A percentile compares a stretch with the other conserved stretches of the same genome.
These are phyloP conservation scores for Epinotia brunnichana DNA, from an alignment of 2,888 invertebrate genomes.

Conservation along the genomic window DNA sequence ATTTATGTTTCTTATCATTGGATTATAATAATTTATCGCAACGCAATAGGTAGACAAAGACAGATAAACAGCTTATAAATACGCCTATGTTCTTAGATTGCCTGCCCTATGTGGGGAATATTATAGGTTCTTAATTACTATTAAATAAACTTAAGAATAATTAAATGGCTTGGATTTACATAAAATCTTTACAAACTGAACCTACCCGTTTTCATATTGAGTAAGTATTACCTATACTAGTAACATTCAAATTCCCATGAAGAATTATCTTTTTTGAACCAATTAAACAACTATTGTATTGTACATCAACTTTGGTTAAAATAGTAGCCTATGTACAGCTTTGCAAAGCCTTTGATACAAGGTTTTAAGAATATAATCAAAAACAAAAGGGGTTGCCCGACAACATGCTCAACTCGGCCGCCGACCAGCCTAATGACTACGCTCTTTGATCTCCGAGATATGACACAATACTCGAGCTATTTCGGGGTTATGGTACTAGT, in stretches of 20 bases:
- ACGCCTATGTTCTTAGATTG: constrained; percentile 1
- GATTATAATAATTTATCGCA: constrained; percentile 32
- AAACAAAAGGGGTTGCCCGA: constrained; percentile 2
- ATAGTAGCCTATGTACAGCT: background rate
- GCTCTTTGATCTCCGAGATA: constrained; percentile 26
- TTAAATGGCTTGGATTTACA: background rate
- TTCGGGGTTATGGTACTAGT: background rate
- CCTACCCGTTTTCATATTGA: background rate
- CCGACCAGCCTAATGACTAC: constrained; percentile 21
- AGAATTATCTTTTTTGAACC: too few relatives aligned
- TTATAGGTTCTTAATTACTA: background rate
- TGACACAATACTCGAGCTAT: constrained; percentile 16
- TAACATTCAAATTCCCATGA: too few relatives aligned
- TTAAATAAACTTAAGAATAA: background rate
- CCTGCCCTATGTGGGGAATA: background rate
- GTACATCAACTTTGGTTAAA: background rate
- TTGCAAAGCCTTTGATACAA: background rate
- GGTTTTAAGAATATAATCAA: constrained; percentile 5
- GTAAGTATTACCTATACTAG: background rate
- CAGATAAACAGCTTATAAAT: constrained; percentile 26
- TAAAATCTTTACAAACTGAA: background rate
- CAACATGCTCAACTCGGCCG: background rate
- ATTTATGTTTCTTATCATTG: constrained; percentile 23
- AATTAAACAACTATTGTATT: too few relatives aligned
- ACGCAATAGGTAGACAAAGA: constrained; percentile 19